phyloP scores from a whole-genome alignment of 2,113 vertebrate genomes.

The Sakesphorus luctuosus region DNA sequence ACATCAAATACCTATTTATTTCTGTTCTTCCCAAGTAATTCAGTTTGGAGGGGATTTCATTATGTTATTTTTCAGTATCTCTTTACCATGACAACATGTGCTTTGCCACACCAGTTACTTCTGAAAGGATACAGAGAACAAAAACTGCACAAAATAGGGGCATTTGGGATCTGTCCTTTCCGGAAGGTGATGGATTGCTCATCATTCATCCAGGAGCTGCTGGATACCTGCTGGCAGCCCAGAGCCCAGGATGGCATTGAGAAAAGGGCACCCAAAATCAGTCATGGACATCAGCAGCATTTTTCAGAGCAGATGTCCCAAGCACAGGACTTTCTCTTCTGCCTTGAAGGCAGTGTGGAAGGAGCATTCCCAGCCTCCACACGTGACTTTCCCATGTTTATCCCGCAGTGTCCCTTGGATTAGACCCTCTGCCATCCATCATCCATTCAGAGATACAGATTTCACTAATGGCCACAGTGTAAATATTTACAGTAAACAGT shows the following conservation, averaged over 20 bases:
- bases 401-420: constrained; percentile 39
- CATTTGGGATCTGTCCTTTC: neutral
- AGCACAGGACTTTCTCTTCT: neutral
- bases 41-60: neutral
- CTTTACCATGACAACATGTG: neutral
- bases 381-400: constrained; percentile 35
- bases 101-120: neutral
- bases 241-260: neutral
- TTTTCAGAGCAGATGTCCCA: neutral
- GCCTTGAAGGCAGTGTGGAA: neutral
- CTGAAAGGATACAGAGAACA: neutral
- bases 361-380: neutral
- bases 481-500: constrained; percentile 71
- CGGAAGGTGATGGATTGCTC: neutral
- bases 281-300: accelerated
- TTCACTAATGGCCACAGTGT: constrained; percentile 43
- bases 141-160: neutral
- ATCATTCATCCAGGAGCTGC: neutral
- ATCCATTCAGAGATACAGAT: constrained; percentile 13
- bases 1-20: neutral
- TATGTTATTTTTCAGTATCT: neutral
- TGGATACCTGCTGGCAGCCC: neutral
- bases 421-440: constrained; percentile 53
- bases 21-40: neutral
- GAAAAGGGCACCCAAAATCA: neutral